Base-by-base conservation (phyloP, 2,113 vertebrate species). In the Alouatta palliata region DNA sequence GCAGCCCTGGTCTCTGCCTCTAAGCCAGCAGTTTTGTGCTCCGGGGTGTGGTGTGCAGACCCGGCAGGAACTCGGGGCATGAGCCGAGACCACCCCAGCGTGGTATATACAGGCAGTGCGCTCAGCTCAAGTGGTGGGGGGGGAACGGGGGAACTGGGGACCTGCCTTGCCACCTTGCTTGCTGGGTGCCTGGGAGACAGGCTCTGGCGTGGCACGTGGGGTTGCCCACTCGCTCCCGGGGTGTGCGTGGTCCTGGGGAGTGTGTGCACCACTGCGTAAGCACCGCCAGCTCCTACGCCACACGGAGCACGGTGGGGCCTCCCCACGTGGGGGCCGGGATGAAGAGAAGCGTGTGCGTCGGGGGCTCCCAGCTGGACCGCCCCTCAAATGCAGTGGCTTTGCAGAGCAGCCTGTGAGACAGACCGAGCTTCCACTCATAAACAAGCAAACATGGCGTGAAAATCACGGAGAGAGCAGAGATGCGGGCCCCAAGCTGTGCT, bases 1-100 rank as follows among this genome's bases (percentile, higher is more conserved):
- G 1, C 56, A 37, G 61, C 61, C 12, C 4, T 16, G 8, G 13
- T 32, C 37, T 6, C 10, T 16, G 30, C 35, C 70, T 37, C 52
- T 25, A 4, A 17, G 66, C 0, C 0, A 1, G 5, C 9, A 40
- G 0, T 54, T 6, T 10, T 0, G 27, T 0, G 1, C 23, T 83
- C 9, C 7, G 2, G 30, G n/a, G n/a, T 25, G 19, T 37, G 27
- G 9, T 27, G 71, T 0, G 0, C 4, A 49, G 71, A 8, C 35
- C 3, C 35, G 52, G 77, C 14, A 7, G 66, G 61, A 1, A 27
- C 64, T 25, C 23, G n/a, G 6, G 27, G 32, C 8, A 25, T 23
- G 3, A 0, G 12, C 61, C 5, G 61, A 64, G 61, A 30, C 61
- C 27, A 64, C 12, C 61, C 27, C 27, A 64, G 27, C 61, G 14